Conservation (phyloP, 2,888 invertebrate species). For the Amaurobius ferox region DNA sequence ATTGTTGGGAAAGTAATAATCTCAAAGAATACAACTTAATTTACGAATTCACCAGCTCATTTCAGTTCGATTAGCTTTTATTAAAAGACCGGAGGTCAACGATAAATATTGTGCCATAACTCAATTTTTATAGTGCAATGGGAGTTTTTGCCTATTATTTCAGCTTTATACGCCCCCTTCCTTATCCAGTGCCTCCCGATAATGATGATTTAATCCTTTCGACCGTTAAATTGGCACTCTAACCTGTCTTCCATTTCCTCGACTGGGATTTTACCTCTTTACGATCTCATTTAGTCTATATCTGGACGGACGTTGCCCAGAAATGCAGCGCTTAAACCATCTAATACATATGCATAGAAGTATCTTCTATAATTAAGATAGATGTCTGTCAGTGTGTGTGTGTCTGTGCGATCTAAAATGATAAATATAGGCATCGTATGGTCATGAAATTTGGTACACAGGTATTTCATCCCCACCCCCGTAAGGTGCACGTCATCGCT, state of each 20-base stretch:
- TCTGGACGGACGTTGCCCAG: too few relatives aligned
- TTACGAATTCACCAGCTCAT: constrained; percentile 16
- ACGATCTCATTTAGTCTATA: constrained; percentile 64
- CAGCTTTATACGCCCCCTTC: constrained; percentile 37
- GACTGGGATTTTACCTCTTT: constrained; percentile 39
- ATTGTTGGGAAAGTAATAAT: not conserved
- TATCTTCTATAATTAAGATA: too few relatives aligned
- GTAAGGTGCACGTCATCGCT: too few relatives aligned
- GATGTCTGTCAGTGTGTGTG: too few relatives aligned
- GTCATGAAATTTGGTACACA: too few relatives aligned
- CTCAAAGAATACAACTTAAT: not conserved
- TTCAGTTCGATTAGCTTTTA: constrained; percentile 29
- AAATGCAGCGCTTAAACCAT: too few relatives aligned
- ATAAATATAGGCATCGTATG: too few relatives aligned
- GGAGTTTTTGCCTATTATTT: constrained; percentile 54
- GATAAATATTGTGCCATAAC: constrained; percentile 52
- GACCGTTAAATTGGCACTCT: constrained; percentile 64
- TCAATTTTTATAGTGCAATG: constrained; percentile 53
- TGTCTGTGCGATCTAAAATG: too few relatives aligned
- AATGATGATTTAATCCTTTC: constrained; percentile 65
- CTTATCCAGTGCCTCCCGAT: constrained; percentile 27
- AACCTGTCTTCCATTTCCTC: constrained; percentile 7
- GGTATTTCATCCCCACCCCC: too few relatives aligned
- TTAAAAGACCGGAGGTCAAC: constrained; percentile 39
- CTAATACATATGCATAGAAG: too few relatives aligned